Percentiles rank a stretch among this genome's conserved stretches.
Conservation (phyloP, 2,113 vertebrate genomes). For the Anthoscopus minutus region DNA sequence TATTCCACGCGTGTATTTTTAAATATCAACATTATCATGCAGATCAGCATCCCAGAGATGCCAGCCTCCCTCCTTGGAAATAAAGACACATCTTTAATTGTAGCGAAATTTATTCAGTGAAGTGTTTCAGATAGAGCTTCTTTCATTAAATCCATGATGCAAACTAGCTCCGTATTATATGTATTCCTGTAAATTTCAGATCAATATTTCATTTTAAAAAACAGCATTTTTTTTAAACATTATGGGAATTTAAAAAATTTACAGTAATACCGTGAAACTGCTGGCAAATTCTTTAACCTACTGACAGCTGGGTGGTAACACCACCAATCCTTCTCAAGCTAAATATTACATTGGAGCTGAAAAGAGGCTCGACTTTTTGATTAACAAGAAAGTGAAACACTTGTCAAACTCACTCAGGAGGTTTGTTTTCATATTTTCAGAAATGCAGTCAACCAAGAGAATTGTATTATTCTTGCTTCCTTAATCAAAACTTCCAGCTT, state of each 20-base stretch:
- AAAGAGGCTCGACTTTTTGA: neutral
- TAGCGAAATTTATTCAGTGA: neutral
- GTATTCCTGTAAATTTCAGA: neutral
- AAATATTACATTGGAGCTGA: neutral
- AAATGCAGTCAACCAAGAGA: neutral
- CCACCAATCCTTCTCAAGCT: neutral
- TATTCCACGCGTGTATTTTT: neutral
- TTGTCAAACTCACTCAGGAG: neutral
- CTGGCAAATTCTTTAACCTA: neutral
- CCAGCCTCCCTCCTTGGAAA: neutral
- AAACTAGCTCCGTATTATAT: neutral
- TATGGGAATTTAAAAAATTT: neutral
- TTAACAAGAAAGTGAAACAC: neutral
- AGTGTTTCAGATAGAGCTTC: neutral
- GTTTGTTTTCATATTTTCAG: neutral
- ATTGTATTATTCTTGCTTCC: constrained; percentile 8
- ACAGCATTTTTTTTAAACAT: neutral
- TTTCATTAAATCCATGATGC: neutral
- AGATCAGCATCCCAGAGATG: neutral
- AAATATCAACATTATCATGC: neutral
- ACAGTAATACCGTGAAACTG: neutral
- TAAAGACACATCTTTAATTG: neutral
- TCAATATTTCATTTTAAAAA: neutral
- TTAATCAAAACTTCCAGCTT: neutral
- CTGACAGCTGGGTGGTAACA: neutral